Conservation (phyloP, 2,888 invertebrate genomes). For the Polydrusus tereticollis region DNA sequence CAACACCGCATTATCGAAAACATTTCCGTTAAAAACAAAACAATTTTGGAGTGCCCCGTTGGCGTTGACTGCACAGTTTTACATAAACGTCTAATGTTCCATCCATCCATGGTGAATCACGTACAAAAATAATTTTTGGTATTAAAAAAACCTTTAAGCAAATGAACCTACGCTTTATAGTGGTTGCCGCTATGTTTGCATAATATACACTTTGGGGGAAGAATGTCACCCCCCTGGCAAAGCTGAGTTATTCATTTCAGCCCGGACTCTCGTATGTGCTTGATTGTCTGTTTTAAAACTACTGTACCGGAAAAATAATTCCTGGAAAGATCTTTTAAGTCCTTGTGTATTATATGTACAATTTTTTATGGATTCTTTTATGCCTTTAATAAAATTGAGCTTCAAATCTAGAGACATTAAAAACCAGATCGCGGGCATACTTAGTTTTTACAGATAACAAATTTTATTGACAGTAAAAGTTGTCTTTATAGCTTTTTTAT, state of each 20-base stretch:
- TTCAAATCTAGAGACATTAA: conserved; percentile 25
- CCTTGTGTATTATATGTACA: neutral
- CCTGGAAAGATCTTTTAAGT: neutral
- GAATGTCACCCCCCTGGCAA: neutral
- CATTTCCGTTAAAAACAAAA: too few relatives aligned
- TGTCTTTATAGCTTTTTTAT: conserved; percentile 18
- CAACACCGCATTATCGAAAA: too few relatives aligned
- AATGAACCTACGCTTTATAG: too few relatives aligned
- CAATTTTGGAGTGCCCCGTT: too few relatives aligned
- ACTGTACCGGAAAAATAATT: conserved; percentile 7
- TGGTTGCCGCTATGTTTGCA: too few relatives aligned
- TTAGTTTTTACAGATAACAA: conserved; percentile 23
- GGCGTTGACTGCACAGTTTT: too few relatives aligned
- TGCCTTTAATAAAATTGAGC: conserved; percentile 23
- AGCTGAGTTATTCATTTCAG: neutral
- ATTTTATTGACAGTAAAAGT: conserved; percentile 29
- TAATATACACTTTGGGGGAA: too few relatives aligned
- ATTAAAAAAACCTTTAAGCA: too few relatives aligned
- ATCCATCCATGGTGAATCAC: too few relatives aligned
- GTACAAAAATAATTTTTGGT: too few relatives aligned
- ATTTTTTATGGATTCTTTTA: conserved; percentile 20
- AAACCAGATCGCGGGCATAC: conserved; percentile 25
- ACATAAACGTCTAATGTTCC: too few relatives aligned
- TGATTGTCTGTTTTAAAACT: neutral
- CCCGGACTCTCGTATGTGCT: neutral